phyloP scores from a whole-genome alignment of 2,888 invertebrate species.

The Orchesella flavescens region DNA sequence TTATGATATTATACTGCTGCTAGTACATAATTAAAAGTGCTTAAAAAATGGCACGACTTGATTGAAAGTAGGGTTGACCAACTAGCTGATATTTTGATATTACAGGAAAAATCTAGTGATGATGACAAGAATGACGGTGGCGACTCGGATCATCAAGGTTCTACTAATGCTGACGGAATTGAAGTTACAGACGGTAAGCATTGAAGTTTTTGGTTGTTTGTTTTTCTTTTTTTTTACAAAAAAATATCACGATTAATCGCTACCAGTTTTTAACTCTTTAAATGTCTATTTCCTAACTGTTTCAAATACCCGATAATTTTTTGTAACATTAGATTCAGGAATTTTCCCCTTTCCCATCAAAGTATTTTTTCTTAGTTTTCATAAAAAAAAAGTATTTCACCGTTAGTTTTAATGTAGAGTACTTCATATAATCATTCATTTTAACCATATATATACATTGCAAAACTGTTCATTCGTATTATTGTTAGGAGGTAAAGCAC shows the following conservation, averaged over 20 bases:
- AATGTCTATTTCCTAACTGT: conserved; percentile 63
- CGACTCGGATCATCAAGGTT: conserved; percentile 70
- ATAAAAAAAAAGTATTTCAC: neutral
- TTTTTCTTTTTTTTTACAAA: conserved; percentile 55
- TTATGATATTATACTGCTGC: neutral
- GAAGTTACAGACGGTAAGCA: conserved; percentile 72
- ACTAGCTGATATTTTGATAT: neutral
- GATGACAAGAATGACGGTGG: conserved; percentile 69
- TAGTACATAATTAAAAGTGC: neutral
- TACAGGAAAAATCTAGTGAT: conserved; percentile 72
- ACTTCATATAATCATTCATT: conserved; percentile 12
- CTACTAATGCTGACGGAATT: conserved; percentile 69
- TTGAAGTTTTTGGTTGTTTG: conserved; percentile 26
- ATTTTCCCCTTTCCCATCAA: conserved; percentile 35
- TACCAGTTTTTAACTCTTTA: conserved; percentile 64
- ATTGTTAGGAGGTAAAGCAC: neutral
- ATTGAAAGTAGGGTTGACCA: neutral
- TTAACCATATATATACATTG: neutral
- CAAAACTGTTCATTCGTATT: neutral
- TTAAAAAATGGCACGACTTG: neutral
- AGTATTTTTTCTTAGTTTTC: conserved; percentile 16
- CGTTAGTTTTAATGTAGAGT: neutral
- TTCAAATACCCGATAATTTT: conserved; percentile 55
- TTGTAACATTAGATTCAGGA: conserved; percentile 61
- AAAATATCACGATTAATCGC: conserved; percentile 58